Conservation (phyloP, 1,140 invertebrate genomes). For the Thaumetopoea pityocampa region DNA sequence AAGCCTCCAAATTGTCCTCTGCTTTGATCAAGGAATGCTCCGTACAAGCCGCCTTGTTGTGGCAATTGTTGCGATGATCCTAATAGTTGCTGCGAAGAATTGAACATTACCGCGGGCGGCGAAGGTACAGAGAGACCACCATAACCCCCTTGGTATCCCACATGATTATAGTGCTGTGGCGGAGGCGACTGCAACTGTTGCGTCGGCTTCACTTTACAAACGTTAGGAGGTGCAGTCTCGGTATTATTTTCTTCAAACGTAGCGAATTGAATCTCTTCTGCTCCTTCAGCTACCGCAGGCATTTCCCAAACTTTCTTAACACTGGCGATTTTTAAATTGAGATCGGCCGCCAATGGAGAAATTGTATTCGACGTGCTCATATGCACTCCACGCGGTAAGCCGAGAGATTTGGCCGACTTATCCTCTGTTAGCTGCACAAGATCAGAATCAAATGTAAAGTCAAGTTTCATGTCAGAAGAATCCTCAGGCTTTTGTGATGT, state of each 20-base stretch:
- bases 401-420: constrained; percentile 79
- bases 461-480: constrained; percentile 91
- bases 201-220: constrained; percentile 74
- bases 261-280: constrained; percentile 68
- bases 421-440: constrained; percentile 86
- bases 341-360: constrained; percentile 81
- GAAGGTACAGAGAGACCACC: constrained; percentile 88
- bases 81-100: constrained; percentile 82
- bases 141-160: constrained; percentile 76
- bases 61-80: constrained; percentile 83
- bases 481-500: constrained; percentile 82
- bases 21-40: constrained; percentile 69
- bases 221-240: constrained; percentile 66
- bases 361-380: constrained; percentile 73
- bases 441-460: constrained; percentile 91
- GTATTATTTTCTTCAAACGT: constrained; percentile 59
- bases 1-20: constrained; percentile 70
- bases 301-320: constrained; percentile 94
- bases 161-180: constrained; percentile 74
- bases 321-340: constrained; percentile 95
- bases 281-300: constrained; percentile 78
- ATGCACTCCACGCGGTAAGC: constrained; percentile 81
- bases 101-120: constrained; percentile 87
- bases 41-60: constrained; percentile 84
- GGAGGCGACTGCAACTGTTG: constrained; percentile 78